Evolutionary conservation across 2,888 invertebrate species (phyloP).

Genomic region (Apodemia zela): DNA sequence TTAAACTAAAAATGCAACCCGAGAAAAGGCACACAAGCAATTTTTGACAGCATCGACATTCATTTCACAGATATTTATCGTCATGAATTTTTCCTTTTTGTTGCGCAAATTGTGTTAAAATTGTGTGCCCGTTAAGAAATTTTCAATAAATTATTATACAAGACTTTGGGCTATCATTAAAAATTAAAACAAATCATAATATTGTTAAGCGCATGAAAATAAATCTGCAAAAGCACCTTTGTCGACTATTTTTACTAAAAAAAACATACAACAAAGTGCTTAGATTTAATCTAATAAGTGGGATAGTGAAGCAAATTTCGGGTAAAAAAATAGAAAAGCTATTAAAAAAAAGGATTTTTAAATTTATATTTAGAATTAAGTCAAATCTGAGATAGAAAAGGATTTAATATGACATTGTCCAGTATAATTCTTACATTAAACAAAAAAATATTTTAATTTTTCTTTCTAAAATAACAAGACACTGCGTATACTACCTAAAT

Average conservation of each 20-base stretch:
- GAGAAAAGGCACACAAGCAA: neutral
- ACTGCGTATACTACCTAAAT: conserved; percentile 17
- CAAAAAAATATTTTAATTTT: conserved; percentile 13
- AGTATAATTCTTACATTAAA: conserved; percentile 16
- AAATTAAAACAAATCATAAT: too few relatives aligned
- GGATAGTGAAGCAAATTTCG: too few relatives aligned
- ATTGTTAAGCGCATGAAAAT: too few relatives aligned
- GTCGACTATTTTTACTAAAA: too few relatives aligned
- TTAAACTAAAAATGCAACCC: neutral
- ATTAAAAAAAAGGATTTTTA: neutral
- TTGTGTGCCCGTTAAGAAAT: too few relatives aligned
- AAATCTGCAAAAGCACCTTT: too few relatives aligned
- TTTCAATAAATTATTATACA: too few relatives aligned
- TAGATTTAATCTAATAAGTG: too few relatives aligned
- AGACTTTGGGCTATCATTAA: too few relatives aligned
- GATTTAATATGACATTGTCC: neutral
- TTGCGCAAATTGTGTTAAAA: too few relatives aligned
- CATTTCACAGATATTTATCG: neutral
- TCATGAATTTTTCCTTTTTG: too few relatives aligned
- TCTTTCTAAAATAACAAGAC: conserved; percentile 17
- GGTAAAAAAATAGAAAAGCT: neutral
- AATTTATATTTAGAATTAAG: neutral
- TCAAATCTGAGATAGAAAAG: neutral
- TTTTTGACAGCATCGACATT: neutral
- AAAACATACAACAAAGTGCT: too few relatives aligned